Evolutionary conservation across 2,888 invertebrate species (phyloP), one percentile per base, ranked within the genome.

Genomic region (Eupithecia centaureata): DNA sequence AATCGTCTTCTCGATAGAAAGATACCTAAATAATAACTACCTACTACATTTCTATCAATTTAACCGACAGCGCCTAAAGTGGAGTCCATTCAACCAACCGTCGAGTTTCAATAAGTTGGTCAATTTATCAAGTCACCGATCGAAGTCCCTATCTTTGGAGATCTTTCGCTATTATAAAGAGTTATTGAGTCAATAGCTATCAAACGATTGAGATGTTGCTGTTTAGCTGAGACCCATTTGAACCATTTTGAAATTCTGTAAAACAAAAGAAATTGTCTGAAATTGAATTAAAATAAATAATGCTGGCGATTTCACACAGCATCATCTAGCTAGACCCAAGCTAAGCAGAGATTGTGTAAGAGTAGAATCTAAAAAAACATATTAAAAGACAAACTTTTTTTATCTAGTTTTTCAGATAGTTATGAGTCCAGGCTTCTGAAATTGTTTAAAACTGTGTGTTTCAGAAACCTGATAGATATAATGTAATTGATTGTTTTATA

Each of bases 41-140:
- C 13, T 59, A 30, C 27, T 60, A 61, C 27, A 63, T 57, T 70
- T 75, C 73, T 73, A 75, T 75, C 73, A 73, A 73, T 71, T 68
- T 65, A 51, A 35, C 65, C 60, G 58, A 57, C 57, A 59, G 67
- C 59, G 64, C 56, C 47, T 65, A 71, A 38, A 66, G 71, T 71
- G 47, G 63, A 30, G 63, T 63, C 68, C 75, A 73, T 75, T 73
- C 73, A 75, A 73, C 71, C 65, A 70, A 71, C 64, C 67, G 65
- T 61, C 58, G 67, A 72, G 69, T 72, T 57, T 73, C 70, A 75
- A 75, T 75, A 72, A 68, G 68, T 52, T 65, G 71, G 42, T 69
- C 73, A 68, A 70, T 71, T 75, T 72, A 75, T 73, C 72, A 65
- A 70, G 62, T 61, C 57, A 59, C 61, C 71, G 63, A 73, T 73